Evolutionary conservation across 2,888 invertebrate genomes (phyloP).

Genomic region (Caenorhabditis sp.): DNA sequence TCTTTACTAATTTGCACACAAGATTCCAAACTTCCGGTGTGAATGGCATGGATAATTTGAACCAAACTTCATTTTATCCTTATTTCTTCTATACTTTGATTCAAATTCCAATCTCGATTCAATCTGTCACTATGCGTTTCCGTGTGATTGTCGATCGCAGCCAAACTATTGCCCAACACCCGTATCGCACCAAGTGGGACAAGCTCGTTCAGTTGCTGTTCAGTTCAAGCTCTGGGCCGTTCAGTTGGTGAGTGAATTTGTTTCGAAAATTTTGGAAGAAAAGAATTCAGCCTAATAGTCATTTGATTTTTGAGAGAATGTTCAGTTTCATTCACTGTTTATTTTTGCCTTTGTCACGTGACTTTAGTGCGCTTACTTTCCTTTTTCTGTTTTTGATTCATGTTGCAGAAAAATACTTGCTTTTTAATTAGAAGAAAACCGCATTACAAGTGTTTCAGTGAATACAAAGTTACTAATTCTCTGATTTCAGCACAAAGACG

Average conservation of each 20-base stretch:
- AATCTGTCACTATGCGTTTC: conserved; percentile 5
- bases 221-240: conserved; percentile 25
- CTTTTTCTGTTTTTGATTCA: not conserved
- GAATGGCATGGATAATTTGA: not conserved
- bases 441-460: too few species aligned
- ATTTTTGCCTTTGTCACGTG: too few species aligned
- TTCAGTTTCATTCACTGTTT: too few species aligned
- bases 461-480: not conserved
- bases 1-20: not conserved
- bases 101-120: not conserved
- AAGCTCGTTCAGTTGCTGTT: too few species aligned
- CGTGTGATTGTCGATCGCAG: conserved; percentile 26
- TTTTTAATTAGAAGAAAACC: too few species aligned
- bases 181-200: conserved; percentile 4
- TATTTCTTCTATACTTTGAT: not conserved
- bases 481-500: conserved; percentile 26
- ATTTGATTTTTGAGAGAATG: not conserved
- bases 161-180: conserved; percentile 20
- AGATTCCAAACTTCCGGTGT: not conserved
- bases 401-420: too few species aligned
- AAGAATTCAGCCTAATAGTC: too few species aligned
- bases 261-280: not conserved
- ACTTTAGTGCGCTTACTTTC: too few species aligned
- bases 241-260: conserved; percentile 18
- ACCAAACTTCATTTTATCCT: not conserved